Base-by-base conservation (phyloP, 30 jellyfish, hydroid and myxozoan genomes). In the Cassiopea andromeda region DNA sequence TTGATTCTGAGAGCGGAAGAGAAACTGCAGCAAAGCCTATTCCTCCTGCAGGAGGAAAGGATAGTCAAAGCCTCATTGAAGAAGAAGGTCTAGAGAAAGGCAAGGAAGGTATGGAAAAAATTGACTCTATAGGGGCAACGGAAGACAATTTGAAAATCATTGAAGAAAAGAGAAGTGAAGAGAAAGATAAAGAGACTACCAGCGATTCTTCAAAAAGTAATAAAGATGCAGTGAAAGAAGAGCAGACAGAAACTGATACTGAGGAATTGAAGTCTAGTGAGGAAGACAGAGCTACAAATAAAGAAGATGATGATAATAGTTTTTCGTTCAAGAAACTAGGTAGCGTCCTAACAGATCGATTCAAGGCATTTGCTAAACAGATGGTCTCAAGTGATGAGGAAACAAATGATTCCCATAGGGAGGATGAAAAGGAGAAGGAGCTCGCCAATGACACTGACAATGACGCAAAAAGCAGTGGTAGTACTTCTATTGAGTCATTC, bases 311-410 rank as follows among this genome's bases (percentile, higher is more conserved):
- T 38, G 50, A 19, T n/a, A 83, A 27, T 38, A 78, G 48, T 1
- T 66, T 87, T 47, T 87, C 90, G 12, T 3, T 87, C 13, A 68
- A 44, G 66, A 76, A 60, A 58, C 84, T 87, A 14, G 94, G 94
- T 7, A 87, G 78, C 82, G 94, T 49, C 17, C 64, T 87, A 81
- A 87, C 77, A 54, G 88, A 73, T 60, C 80, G 94, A 8, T 67
- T 87, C 14, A 87, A 87, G 50, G 94, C 90, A 19, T 87, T 87
- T 78, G 90, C 90, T 4, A 87, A 71, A 46, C 77, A 61, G 80
- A 50, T 87, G 64, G 3, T 71, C 10, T 17, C 81, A 27, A 84
- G 71, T n/a, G 85, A 84, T 1, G 85, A 81, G 12, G 81, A 49
- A 38, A 50, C 27, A 4, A 18, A 78, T 5, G 68, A 44, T 80